Conservation (phyloP, 1,140 invertebrate genomes). For the Bombus breviceps region DNA sequence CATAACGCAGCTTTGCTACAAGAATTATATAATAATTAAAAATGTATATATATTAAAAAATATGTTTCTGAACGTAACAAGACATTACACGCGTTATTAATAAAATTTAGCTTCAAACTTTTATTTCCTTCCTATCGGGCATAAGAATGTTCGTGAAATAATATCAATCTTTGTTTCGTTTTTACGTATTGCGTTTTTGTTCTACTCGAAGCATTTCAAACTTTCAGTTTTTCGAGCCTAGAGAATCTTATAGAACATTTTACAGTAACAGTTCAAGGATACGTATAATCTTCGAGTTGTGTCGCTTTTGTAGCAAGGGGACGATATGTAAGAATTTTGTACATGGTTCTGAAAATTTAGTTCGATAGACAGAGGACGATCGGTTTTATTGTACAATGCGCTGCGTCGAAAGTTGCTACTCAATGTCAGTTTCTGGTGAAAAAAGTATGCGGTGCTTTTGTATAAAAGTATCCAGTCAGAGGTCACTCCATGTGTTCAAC, state of each 20-base stretch:
- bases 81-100: too few species aligned
- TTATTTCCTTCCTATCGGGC: too few species aligned
- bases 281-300: accelerated
- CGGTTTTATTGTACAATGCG: background rate
- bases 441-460: constrained; percentile 15
- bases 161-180: background rate
- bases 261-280: background rate
- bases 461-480: constrained; percentile 50
- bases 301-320: background rate
- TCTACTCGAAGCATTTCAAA: background rate
- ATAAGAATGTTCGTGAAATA: too few species aligned
- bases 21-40: background rate
- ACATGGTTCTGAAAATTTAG: background rate
- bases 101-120: too few species aligned
- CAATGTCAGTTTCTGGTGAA: background rate
- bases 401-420: background rate
- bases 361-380: background rate
- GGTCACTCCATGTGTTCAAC: constrained; percentile 48
- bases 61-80: too few species aligned
- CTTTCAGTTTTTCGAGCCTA: background rate
- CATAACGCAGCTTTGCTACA: too few species aligned
- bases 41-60: too few species aligned
- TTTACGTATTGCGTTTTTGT: background rate
- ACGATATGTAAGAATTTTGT: background rate
- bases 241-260: background rate